Evolutionary conservation across 53 echinoderm and acorn worm species (phyloP), one percentile per base, ranked within the genome.

Genomic region (Arbacia lixula): DNA sequence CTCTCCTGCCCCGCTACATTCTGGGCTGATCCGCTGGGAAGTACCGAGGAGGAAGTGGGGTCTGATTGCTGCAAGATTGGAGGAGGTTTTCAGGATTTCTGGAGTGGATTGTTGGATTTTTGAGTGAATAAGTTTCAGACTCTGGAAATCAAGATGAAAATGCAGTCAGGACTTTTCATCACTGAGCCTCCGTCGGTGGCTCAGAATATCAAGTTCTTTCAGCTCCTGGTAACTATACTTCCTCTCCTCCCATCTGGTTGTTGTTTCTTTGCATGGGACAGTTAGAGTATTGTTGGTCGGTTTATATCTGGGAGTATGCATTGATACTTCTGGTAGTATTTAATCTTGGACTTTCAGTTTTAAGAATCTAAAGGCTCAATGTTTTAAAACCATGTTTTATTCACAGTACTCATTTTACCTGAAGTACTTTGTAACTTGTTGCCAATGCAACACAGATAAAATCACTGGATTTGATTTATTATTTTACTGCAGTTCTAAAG

Each of bases 141-240:
- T 46, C 53, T 19, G 74, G 53, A 53, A 31, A 17, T 74, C 33
- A 74, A n/a, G 6, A 74, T 74, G 74, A 74, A 53, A 52, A 20
- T 74, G 74, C 74, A 74, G 5, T 31, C 50, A 31, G 74, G 74
- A 74, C 53, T 52, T 74, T 46, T 31, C 32, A 51, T 52, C 74
- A 51, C 11, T 29, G 51, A 29, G 46, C 53, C 74, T 3, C 50
- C 74, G 1, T 53, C 53, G 26, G 74, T 74, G 0, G 20, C 74
- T 33, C 74, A 53, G n/a, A 74, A 74, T 53, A 74, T 74, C 74
- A 74, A 31, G 12, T 74, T 74, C 53, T 74, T 74, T 53, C 74
- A 74, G 74, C 19, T 74, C 53, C 34, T 74, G 74, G 74, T 74
- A 74, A 20, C 51, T 74, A 27, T 16, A 46, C 14, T 10, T n/a